A percentile compares a stretch with the other conserved stretches of the same genome.
Evolutionary conservation across 2,888 invertebrate genomes (phyloP).

Genomic region (Nymphalis c-album): DNA sequence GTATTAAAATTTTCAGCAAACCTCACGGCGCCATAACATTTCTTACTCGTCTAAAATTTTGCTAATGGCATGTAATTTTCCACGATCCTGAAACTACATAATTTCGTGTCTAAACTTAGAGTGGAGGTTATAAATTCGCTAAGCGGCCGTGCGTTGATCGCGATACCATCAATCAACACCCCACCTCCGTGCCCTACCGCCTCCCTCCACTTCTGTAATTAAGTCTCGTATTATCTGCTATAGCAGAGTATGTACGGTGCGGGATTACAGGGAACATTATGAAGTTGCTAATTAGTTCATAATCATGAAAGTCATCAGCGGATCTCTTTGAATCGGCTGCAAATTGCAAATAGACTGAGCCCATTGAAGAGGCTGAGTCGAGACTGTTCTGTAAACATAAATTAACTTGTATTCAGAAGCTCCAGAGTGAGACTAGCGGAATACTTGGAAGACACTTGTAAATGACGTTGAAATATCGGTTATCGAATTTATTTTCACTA

Average conservation of each 20-base stretch:
- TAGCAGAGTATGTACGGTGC: slow-evolving; percentile 11
- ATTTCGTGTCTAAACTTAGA: slow-evolving; percentile 19
- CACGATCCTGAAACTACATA: slow-evolving; percentile 15
- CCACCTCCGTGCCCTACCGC: slow-evolving; percentile 11
- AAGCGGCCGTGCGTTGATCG: slow-evolving; percentile 24
- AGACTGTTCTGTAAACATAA: slow-evolving; percentile 12
- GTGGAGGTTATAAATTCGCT: slow-evolving; percentile 18
- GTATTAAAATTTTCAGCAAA: neutral
- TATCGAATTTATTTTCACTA: neutral
- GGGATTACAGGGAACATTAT: slow-evolving; percentile 31
- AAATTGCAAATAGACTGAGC: slow-evolving; percentile 26
- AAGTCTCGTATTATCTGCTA: slow-evolving; percentile 34
- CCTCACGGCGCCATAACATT: neutral
- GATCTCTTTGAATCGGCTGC: slow-evolving; percentile 31
- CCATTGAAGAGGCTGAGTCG: slow-evolving; percentile 17
- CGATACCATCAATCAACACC: slow-evolving; percentile 41
- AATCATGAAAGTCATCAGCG: slow-evolving; percentile 31
- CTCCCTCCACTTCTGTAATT: slow-evolving; percentile 37
- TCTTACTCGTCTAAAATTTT: slow-evolving; percentile 8
- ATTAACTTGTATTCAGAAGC: slow-evolving; percentile 22
- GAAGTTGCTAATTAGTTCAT: slow-evolving; percentile 36
- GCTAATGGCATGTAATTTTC: slow-evolving; percentile 22
- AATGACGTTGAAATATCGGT: neutral
- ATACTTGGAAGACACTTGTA: neutral
- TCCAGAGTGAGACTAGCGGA: neutral